These are phyloP conservation scores for Eumerus sabulonum DNA, from an alignment of 2,888 invertebrate genomes.

Conservation along the genomic window DNA sequence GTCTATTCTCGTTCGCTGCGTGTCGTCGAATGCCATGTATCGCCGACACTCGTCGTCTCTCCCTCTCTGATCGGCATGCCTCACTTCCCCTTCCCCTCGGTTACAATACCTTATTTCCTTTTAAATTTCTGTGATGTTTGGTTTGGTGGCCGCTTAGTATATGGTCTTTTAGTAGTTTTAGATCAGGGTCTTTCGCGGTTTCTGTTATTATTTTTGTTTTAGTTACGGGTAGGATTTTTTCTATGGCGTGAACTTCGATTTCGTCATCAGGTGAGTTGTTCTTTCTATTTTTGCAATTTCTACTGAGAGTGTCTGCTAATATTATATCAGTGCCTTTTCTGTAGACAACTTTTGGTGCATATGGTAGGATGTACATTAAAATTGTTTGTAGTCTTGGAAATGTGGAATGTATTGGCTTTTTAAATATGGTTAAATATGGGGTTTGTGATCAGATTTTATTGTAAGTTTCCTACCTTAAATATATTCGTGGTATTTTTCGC, in stretches of 20 bases:
- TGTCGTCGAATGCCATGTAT: too few species aligned
- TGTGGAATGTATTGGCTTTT: conserved; percentile 62
- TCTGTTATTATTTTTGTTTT: conserved; percentile 40
- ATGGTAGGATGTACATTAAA: conserved; percentile 69
- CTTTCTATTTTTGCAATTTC: conserved; percentile 55
- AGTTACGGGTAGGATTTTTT: conserved; percentile 25
- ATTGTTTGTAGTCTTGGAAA: conserved; percentile 70
- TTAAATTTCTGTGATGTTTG: too few species aligned
- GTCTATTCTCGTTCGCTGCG: too few species aligned
- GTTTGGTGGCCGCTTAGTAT: conserved; percentile 38
- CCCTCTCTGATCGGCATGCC: too few species aligned
- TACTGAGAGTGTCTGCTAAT: conserved; percentile 60
- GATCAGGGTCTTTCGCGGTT: conserved; percentile 30
- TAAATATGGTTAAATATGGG: conserved; percentile 50
- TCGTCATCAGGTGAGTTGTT: conserved; percentile 44
- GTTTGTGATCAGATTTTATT: conserved; percentile 69
- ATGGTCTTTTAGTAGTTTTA: conserved; percentile 34
- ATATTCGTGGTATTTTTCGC: conserved; percentile 70
- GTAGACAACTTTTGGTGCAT: conserved; percentile 69
- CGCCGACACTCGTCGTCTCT: too few species aligned
- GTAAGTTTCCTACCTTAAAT: conserved; percentile 48
- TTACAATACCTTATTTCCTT: too few species aligned
- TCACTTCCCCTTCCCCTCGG: too few species aligned
- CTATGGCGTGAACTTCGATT: conserved; percentile 43
- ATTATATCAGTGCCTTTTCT: conserved; percentile 70